Evolutionary conservation across 53 echinoderm and acorn worm genomes (phyloP).

Genomic region (Henricia sp.): DNA sequence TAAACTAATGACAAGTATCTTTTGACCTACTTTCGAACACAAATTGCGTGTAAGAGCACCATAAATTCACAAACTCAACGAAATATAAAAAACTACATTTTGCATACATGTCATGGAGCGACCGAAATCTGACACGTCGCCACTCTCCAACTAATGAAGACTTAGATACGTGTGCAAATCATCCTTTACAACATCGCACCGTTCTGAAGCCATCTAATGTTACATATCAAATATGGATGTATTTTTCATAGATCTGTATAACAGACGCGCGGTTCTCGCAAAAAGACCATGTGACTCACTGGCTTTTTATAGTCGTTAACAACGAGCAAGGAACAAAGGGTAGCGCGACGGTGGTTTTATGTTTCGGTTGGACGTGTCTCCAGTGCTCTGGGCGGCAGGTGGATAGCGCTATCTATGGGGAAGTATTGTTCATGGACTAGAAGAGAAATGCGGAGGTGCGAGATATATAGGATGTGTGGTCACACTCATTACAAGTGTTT

Average conservation of each 20-base stretch:
- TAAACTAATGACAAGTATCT: neutral
- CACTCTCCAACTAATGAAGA: neutral
- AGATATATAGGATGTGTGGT: neutral
- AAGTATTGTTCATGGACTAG: constrained; percentile 28
- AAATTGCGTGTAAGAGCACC: no score
- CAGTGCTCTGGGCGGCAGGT: constrained; percentile 46
- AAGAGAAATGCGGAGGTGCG: neutral
- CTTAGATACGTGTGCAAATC: neutral
- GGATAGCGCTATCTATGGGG: neutral
- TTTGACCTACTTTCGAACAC: constrained; percentile 21
- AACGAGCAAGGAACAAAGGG: constrained; percentile 39
- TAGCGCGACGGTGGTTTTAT: constrained; percentile 10
- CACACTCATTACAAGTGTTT: constrained; percentile 48
- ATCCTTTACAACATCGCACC: neutral
- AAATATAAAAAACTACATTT: no score
- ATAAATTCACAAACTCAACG: no score
- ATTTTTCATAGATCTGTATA: constrained; percentile 20
- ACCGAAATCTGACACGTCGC: neutral
- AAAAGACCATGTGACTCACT: constrained; percentile 30
- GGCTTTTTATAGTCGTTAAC: constrained; percentile 1
- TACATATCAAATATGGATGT: neutral
- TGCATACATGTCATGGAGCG: neutral
- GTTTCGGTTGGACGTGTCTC: constrained; percentile 43
- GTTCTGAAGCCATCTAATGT: constrained; percentile 21
- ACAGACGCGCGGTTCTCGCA: neutral